Evolutionary conservation across 2,797 vertebrate species (phyloP).

Genomic region (Hybognathus amarus): DNA sequence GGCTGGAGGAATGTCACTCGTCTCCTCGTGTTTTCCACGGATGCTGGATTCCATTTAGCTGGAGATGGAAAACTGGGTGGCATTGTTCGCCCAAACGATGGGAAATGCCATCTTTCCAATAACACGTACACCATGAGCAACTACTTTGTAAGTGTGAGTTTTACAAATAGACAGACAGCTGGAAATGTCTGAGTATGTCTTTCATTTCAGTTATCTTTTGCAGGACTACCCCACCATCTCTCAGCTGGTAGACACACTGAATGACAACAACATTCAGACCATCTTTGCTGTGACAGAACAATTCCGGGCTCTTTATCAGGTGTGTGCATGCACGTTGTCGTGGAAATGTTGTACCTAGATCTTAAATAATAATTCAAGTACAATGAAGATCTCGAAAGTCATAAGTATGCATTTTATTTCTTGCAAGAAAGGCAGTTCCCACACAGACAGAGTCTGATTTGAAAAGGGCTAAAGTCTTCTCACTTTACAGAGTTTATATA

Average conservation of each 20-base stretch:
- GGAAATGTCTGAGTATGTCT: not conserved
- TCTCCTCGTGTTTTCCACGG: slow-evolving; percentile 93
- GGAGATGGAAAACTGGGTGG: slow-evolving; percentile 96
- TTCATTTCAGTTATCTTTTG: not conserved
- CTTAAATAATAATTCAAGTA: too few relatives aligned
- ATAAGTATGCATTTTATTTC: too few relatives aligned
- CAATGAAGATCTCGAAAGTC: too few relatives aligned
- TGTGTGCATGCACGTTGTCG: slow-evolving; percentile 55
- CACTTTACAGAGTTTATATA: too few relatives aligned
- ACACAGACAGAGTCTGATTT: too few relatives aligned
- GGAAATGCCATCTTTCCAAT: slow-evolving; percentile 91
- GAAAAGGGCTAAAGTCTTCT: too few relatives aligned
- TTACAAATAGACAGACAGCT: not conserved
- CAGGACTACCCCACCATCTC: slow-evolving; percentile 98
- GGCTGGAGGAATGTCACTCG: slow-evolving; percentile 91
- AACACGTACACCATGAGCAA: slow-evolving; percentile 95
- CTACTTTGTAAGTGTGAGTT: slow-evolving; percentile 83
- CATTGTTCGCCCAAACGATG: slow-evolving; percentile 94
- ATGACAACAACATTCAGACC: slow-evolving; percentile 97
- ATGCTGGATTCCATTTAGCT: slow-evolving; percentile 96
- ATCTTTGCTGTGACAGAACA: slow-evolving; percentile 96
- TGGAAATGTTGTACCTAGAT: too few relatives aligned
- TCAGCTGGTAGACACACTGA: slow-evolving; percentile 95
- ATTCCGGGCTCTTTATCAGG: slow-evolving; percentile 93
- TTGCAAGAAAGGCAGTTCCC: too few relatives aligned